A percentile compares a stretch with the other conserved stretches of the same genome.
phyloP scores from a whole-genome alignment of 2,888 invertebrate genomes.

The Syritta pipiens region DNA sequence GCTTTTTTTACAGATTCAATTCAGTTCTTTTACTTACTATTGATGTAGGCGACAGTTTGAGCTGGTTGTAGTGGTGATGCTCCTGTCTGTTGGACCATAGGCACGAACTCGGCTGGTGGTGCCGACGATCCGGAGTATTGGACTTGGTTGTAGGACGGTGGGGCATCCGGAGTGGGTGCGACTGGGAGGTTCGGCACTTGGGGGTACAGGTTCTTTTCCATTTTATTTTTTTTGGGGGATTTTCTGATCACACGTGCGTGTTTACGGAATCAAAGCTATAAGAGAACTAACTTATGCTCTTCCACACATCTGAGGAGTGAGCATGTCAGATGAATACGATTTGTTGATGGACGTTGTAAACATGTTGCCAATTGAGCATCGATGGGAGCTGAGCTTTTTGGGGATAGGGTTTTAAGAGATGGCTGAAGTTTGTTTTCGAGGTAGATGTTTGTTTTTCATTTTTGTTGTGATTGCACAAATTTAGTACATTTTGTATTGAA shows the following conservation, averaged over 20 bases:
- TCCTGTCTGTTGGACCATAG: background rate
- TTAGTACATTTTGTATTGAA: too few relatives aligned
- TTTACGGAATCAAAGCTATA: background rate
- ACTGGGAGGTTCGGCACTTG: slow-evolving; percentile 9
- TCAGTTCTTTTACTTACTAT: slow-evolving; percentile 26
- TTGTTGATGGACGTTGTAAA: background rate
- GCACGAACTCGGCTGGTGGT: background rate
- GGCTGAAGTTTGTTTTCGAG: slow-evolving; percentile 16
- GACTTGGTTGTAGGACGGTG: slow-evolving; percentile 30
- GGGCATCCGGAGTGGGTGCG: slow-evolving; percentile 9
- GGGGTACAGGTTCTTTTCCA: slow-evolving; percentile 41
- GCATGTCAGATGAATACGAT: background rate
- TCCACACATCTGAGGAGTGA: background rate
- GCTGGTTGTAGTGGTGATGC: slow-evolving; percentile 10
- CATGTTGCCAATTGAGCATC: slow-evolving; percentile 1
- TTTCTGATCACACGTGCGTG: background rate
- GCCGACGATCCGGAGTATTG: background rate
- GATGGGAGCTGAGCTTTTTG: background rate
- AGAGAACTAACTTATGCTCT: slow-evolving; percentile 4
- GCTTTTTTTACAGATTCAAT: background rate
- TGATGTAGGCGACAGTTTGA: slow-evolving; percentile 14
- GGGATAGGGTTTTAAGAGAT: background rate
- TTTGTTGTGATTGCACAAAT: too few relatives aligned
- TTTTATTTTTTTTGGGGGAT: background rate
- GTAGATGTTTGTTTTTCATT: too few relatives aligned